Conservation (phyloP, 37 sponge, comb jelly and placozoan genomes). For the Hormiphora californensis region DNA sequence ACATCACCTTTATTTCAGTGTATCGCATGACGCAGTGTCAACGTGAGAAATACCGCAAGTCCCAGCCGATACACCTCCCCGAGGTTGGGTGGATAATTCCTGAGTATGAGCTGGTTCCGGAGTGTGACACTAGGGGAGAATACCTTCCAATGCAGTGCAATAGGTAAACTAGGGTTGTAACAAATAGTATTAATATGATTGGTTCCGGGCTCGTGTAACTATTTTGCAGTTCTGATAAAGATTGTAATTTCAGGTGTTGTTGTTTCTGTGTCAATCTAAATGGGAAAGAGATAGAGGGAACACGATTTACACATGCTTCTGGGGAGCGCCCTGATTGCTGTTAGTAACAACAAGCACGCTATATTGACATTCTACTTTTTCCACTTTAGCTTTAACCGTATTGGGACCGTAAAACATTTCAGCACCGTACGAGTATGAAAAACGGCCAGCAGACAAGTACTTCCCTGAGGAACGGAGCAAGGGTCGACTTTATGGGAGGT, state of each 20-base stretch:
- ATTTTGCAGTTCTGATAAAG: no score
- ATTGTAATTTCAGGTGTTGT: not conserved
- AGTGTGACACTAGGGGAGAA: slow-evolving; percentile 12
- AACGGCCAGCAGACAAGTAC: not conserved
- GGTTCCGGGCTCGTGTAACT: no score
- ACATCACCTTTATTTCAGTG: not conserved
- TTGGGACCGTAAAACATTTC: no score
- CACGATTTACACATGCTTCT: not conserved
- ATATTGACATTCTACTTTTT: no score
- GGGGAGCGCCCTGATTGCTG: slow-evolving; percentile 20
- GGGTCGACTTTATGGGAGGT: not conserved
- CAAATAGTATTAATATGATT: no score
- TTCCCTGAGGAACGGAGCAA: slow-evolving; percentile 6
- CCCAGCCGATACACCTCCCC: not conserved
- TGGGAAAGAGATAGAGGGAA: not conserved
- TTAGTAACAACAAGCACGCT: not conserved
- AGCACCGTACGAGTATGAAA: not conserved
- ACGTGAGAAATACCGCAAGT: slow-evolving; percentile 1
- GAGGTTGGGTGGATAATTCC: slow-evolving; percentile 10
- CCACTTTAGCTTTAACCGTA: no score
- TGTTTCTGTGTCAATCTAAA: slow-evolving; percentile 18
- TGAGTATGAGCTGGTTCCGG: slow-evolving; percentile 27
- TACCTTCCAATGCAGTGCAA: slow-evolving; percentile 10
- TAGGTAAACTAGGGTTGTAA: no score
- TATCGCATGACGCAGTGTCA: not conserved